Percentiles rank a stretch among this genome's conserved stretches.
Conservation (phyloP, 2,113 vertebrate species). For the Syngnathus typhle region DNA sequence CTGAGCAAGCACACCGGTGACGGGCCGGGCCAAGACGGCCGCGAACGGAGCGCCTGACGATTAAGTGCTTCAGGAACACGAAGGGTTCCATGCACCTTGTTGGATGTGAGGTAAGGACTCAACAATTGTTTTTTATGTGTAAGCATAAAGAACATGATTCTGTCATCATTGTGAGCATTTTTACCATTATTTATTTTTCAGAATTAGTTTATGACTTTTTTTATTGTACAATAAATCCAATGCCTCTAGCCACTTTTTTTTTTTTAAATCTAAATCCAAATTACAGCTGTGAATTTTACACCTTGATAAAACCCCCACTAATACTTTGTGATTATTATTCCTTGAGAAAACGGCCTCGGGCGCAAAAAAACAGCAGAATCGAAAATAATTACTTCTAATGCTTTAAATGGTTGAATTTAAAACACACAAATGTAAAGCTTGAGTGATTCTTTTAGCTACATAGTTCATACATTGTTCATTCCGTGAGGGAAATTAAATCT, state of each 20-base stretch:
- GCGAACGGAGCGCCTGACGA: neutral
- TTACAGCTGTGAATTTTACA: neutral
- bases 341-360: neutral
- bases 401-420: neutral
- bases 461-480: neutral
- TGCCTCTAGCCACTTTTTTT: neutral
- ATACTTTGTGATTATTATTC: neutral
- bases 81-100: neutral
- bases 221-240: too few species aligned
- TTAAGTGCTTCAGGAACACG: neutral
- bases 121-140: neutral
- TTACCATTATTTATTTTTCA: too few species aligned
- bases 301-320: neutral
- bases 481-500: neutral
- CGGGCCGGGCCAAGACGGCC: conserved; percentile 13
- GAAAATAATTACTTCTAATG: neutral
- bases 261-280: neutral
- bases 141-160: neutral
- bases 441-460: neutral
- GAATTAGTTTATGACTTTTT: too few species aligned
- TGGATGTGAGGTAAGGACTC: conserved; percentile 33
- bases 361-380: neutral
- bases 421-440: neutral
- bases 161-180: neutral
- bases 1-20: conserved; percentile 21